Base-by-base conservation (phyloP, 2,797 vertebrate species). In the Typhlichthys eigenmanni region DNA sequence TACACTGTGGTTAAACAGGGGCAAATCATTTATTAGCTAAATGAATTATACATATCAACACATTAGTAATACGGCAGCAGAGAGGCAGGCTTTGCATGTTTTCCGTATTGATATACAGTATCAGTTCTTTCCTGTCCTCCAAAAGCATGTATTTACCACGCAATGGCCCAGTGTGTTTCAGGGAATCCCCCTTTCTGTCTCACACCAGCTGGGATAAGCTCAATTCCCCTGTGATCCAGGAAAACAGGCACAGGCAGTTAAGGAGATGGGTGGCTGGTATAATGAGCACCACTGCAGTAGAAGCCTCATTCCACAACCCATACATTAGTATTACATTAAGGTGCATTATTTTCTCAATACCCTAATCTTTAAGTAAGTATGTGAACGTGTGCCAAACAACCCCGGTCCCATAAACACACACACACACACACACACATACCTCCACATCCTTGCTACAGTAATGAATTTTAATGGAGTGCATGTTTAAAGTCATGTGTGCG, bases 401-500 rank as follows among this genome's bases (percentile, higher is more conserved):
- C 53, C 55, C 13, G 34, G 11, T 47, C 24, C 4, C 14, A 17
- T 17, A 51, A 16, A 53, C 51, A 53, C 17, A 49, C 14, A 48
- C 8, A 46, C 4, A 64, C 48, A 62, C 46, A 9, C 57, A 60
- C 76, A 69, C 55, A 60, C 12, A 43, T 38, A 19, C 29, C 38
- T 10, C 46, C 58, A 16, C 53, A 47, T 47, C 61, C 14, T 34
- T 54, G 14, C 3, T 12, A n/a, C 34, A 38, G 34, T 38, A 9
- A 55, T 17, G 58, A 11, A 55, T 66, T 77, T 71, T 67, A 60
- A 74, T 57, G 72, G 13, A 53, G 55, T 61, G 60, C 66, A 54
- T 61, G 48, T 73, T 69, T 78, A 74, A 29, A 62, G 76, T 79
- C 64, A 73, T 72, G 61, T 79, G 13, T 34, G 58, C 32, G 55